Evolutionary conservation across 2,797 vertebrate species (phyloP), one percentile per base, ranked within the genome.

Genomic region (Centropyge bicolor): DNA sequence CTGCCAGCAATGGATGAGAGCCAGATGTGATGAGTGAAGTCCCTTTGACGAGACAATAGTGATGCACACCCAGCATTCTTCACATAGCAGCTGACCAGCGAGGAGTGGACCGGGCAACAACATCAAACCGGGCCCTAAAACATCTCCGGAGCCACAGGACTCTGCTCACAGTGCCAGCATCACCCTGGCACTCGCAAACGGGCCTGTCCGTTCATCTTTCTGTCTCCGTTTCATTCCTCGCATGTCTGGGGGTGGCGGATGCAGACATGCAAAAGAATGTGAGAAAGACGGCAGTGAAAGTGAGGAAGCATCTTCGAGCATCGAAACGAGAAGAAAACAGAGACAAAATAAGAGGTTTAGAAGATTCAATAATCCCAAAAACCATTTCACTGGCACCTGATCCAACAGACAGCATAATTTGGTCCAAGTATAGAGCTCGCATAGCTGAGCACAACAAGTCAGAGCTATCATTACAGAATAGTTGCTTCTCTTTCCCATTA

Each of bases 381-480:
- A 41, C 49, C 82, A 72, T 52, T 76, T 80, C 40, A 46, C 46
- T 85, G 85, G 89, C 77, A 78, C 54, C 77, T 83, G 67, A 88
- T 83, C 81, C 70, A 86, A 86, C 81, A 82, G 46, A 82, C 72
- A 78, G 77, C 84, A 86, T 45, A 35, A 80, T 81, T 82, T 85
- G 76, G 51, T 82, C 52, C 78, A 59, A 52, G 72, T 79, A 88
- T 68, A 77, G 45, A 56, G 54, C 70, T 63, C 0, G n/a, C 52
- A 80, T 74, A 80, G 56, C 71, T 51, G 40, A 70, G 57, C 43
- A 46, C 31, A 83, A 56, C 57, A 66, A 88, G 81, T 86, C 77
- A 81, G 51, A 83, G 79, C 84, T 88, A 74, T 86, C 66, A 87
- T 91, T 92, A 90, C 71, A 82, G 72, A 68, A 72, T 56, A 61